Base-by-base conservation (phyloP, 1,140 invertebrate genomes). In the Matsumurasca onukii region DNA sequence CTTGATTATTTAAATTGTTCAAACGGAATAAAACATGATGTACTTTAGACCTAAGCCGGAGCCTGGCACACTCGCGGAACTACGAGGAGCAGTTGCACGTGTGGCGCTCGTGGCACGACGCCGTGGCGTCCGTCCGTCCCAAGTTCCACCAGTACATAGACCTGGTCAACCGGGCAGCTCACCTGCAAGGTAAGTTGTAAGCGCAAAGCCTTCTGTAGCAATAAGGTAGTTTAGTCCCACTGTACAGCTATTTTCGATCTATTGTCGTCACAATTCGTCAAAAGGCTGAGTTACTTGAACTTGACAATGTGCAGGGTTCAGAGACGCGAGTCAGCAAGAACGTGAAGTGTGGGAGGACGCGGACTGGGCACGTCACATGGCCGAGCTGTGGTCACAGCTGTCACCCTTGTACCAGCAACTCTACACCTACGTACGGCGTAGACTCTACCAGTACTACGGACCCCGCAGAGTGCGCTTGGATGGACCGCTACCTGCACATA, bases 361-460 rank as follows among this genome's bases (percentile, higher is more conserved):
- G 0, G 84, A 88, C 45, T 88, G 93, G 71, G 85, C 87, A 69
- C 81, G 85, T 13, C 89, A 91, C 71, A 80, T 91, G 2, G 84
- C 86, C 9, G 85, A 88, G 72, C 80, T 93, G 0, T 92, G 91
- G 80, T 84, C 86, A 24, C 84, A 89, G 69, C 75, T 95, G 30
- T 83, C 84, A 70, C 93, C 93, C 0, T 79, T 97, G 0, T 97
- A 97, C 77, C 86, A 90, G 73, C 86, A 96, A 77, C 81, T 97
- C 0, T 94, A 95, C 73, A 90, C 92, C 0, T 97, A 93, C 75
- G 91, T 95, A 0, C 82, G 93, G 34, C 79, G 84, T 9, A 88
- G 88, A 75, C 77, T 97, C 3, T 81, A 88, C 12, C 81, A 88
- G 57, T 78, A 84, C 73, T 93, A 93, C 73, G 90, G 90, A 0